Percentiles rank a stretch among this genome's conserved stretches.
Conservation (phyloP, 2,113 vertebrate genomes). For the Ancistrus triradiatus region DNA sequence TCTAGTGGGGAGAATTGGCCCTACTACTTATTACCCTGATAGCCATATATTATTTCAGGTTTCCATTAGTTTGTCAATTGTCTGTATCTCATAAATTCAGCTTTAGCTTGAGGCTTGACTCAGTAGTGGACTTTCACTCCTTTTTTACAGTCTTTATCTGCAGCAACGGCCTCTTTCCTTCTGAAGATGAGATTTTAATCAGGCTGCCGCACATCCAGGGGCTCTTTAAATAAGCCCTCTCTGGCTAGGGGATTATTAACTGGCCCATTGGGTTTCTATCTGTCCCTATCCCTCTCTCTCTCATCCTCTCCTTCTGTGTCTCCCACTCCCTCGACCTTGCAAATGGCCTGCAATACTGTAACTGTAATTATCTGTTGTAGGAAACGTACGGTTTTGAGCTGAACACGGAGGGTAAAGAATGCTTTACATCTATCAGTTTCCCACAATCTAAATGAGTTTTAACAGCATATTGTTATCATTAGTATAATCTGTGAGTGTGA, state of each 20-base stretch:
- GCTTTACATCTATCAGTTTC: too few relatives aligned
- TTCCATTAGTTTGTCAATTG: too few relatives aligned
- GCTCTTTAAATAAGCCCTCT: slow-evolving; percentile 29
- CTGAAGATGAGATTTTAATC: slow-evolving; percentile 29
- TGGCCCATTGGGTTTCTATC: slow-evolving; percentile 35
- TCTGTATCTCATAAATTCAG: too few relatives aligned
- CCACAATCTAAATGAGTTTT: too few relatives aligned
- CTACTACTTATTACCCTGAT: too few relatives aligned
- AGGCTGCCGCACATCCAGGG: slow-evolving; percentile 10
- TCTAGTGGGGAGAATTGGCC: too few relatives aligned
- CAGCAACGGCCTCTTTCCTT: slow-evolving; percentile 5
- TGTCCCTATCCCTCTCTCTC: slow-evolving; percentile 15
- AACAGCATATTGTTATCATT: background rate
- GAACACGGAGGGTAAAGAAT: too few relatives aligned
- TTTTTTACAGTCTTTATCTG: background rate
- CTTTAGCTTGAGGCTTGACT: too few relatives aligned
- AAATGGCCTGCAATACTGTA: background rate
- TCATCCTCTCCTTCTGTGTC: background rate
- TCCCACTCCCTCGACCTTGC: background rate
- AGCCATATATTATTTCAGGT: too few relatives aligned
- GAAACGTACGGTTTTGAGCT: too few relatives aligned
- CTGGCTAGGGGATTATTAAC: slow-evolving; percentile 40
- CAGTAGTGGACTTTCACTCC: background rate
- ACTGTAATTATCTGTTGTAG: too few relatives aligned
- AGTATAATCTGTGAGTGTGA: slow-evolving; percentile 3